These are phyloP conservation scores for Syngnathoides biaculeatus DNA, from an alignment of 2,113 vertebrate species.

Conservation along the genomic window DNA sequence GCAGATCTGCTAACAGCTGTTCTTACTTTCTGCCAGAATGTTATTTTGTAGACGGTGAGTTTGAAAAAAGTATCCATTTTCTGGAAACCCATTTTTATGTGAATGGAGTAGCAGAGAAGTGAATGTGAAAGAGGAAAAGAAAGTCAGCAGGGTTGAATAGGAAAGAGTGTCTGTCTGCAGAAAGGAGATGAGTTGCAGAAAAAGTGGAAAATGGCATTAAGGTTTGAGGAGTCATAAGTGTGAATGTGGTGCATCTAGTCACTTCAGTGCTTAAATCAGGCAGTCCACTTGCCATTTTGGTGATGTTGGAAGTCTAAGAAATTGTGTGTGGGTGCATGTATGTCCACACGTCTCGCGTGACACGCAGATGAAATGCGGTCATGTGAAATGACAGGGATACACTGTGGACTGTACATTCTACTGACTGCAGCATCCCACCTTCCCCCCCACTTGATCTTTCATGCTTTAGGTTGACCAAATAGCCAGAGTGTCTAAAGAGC, in stretches of 20 bases:
- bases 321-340: constrained; percentile 7
- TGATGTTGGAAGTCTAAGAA: constrained; percentile 7
- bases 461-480: constrained; percentile 28
- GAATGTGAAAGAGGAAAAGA: background rate
- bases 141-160: background rate
- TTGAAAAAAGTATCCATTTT: background rate
- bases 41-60: background rate
- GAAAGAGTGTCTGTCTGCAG: background rate
- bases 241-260: constrained; percentile 26
- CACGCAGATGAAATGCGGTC: constrained; percentile 29
- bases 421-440: constrained; percentile 20
- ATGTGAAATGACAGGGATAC: constrained; percentile 17
- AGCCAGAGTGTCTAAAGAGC: constrained; percentile 1
- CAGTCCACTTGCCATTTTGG: constrained; percentile 43
- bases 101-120: constrained; percentile 5
- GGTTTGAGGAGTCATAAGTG: constrained; percentile 1
- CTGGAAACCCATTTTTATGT: background rate
- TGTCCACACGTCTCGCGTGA: constrained; percentile 11
- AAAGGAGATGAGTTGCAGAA: background rate
- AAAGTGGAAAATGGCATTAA: constrained; percentile 20
- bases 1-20: constrained; percentile 30
- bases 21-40: constrained; percentile 2
- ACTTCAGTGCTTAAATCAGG: constrained; percentile 27
- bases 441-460: constrained; percentile 15
- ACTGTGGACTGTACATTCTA: constrained; percentile 16